Base-by-base conservation (phyloP, 2,113 vertebrate genomes). In the Grammomys surdaster region DNA sequence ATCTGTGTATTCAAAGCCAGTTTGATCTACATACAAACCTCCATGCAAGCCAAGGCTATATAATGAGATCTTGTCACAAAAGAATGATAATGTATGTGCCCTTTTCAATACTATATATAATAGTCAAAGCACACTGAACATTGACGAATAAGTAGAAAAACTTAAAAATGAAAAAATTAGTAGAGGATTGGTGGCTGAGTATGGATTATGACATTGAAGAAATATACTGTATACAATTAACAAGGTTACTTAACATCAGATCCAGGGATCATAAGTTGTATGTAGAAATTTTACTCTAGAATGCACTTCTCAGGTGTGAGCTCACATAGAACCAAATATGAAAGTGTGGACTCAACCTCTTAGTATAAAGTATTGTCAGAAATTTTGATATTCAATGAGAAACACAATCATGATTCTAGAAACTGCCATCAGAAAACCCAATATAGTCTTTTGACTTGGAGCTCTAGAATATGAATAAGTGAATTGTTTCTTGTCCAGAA, bases 381-480 rank as follows among this genome's bases (percentile, higher is more conserved):
- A 76, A 67, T 40, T 43, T 28, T 60, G 56, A 54, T 43, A 46
- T 46, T 51, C 17, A 86, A 56, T 85, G 72, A 91, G n/a, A 36
- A 5, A 70, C 70, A 89, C 72, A 92, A 54, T 89, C 51, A 33
- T 72, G 56, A 77, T 77, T 88, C 65, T n/a, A 72, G 67, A 84
- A 51, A 2, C 22, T 82, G 16, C 16, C n/a, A 60, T 51, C 20
- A 40, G 69, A 63, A 92, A 77, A n/a, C 19, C 43, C 33, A 31
- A 88, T 82, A 43, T 8, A 12, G 43, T 88, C 76, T 78, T 93
- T 91, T 95, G 63, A 77, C 46, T 93, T 96, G 36, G 9, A 72
- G 3, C 19, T 85, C 54, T 17, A 22, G 54, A 88, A 72, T 80
- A 48, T 85, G 72, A 77, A n/a, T 33, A 36, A 28, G 11, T 82